These are phyloP conservation scores for Lithophane leautieri DNA, from an alignment of 2,888 invertebrate genomes.

Conservation along the genomic window DNA sequence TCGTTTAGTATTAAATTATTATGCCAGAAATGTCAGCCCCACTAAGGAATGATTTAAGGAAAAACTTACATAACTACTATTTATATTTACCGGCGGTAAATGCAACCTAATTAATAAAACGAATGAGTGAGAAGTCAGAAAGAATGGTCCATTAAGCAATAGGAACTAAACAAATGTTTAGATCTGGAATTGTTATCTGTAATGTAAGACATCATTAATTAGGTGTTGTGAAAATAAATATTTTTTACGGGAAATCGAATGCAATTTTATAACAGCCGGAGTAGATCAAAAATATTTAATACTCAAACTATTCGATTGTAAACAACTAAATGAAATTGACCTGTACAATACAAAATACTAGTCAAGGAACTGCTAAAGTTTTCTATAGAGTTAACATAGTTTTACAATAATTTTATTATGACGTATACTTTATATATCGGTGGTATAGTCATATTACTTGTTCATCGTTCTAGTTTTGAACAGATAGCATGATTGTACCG, in stretches of 20 bases:
- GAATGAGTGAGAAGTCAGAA: constrained; percentile 15
- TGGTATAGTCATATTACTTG: constrained; percentile 24
- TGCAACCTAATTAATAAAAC: constrained; percentile 13
- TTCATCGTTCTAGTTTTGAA: constrained; percentile 4
- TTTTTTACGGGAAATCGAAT: constrained; percentile 48
- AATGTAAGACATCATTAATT: constrained; percentile 50
- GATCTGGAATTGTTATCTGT: constrained; percentile 51
- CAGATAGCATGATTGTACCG: constrained; percentile 25
- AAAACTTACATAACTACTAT: constrained; percentile 25
- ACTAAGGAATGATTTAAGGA: constrained; percentile 29
- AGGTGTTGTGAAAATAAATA: constrained; percentile 51
- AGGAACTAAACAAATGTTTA: constrained; percentile 39
- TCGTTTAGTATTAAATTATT: constrained; percentile 41
- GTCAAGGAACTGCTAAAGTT: constrained; percentile 50
- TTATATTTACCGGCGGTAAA: constrained; percentile 28
- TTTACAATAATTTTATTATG: constrained; percentile 41
- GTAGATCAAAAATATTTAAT: constrained; percentile 30
- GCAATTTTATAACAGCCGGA: constrained; percentile 29
- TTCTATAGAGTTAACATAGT: constrained; percentile 47
- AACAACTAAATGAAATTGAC: constrained; percentile 5
- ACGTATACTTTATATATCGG: constrained; percentile 11
- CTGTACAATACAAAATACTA: constrained; percentile 50
- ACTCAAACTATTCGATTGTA: constrained; percentile 24
- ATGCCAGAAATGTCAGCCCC: constrained; percentile 44
- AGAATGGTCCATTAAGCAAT: constrained; percentile 51